A percentile compares a stretch with the other conserved stretches of the same genome.
phyloP scores from a whole-genome alignment of 2,797 vertebrate genomes.

The Gambusia yucatana region DNA sequence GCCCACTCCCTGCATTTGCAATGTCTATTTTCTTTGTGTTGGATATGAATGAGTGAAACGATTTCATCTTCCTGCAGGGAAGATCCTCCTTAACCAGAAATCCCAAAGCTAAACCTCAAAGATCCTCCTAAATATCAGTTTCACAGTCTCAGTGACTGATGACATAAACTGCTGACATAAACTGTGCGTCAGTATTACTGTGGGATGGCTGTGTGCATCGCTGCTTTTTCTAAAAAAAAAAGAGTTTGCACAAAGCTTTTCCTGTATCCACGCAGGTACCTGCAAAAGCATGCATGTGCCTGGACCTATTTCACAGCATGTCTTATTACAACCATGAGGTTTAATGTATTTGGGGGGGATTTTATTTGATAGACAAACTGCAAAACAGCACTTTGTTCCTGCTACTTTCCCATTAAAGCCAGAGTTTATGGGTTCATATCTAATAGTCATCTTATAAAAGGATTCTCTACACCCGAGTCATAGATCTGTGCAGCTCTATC shows the following conservation, averaged over 20 bases:
- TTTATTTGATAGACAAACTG: neutral
- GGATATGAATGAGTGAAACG: neutral
- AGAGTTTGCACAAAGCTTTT: neutral
- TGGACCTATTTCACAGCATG: neutral
- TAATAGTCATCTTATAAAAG: neutral
- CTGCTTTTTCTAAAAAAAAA: neutral
- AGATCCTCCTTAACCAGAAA: slow-evolving; percentile 17
- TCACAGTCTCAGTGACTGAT: neutral
- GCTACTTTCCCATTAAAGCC: neutral
- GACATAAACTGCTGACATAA: slow-evolving; percentile 1
- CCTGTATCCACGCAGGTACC: neutral
- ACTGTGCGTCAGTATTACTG: neutral
- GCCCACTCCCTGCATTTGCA: slow-evolving; percentile 11
- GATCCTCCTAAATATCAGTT: neutral
- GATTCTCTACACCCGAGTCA: neutral
- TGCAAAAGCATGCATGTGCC: neutral
- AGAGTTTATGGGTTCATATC: neutral
- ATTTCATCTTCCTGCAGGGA: neutral
- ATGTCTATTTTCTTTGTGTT: neutral
- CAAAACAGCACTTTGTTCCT: neutral
- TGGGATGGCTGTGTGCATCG: neutral
- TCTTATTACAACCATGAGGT: neutral
- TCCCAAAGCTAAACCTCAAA: slow-evolving; percentile 1
- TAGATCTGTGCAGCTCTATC: neutral
- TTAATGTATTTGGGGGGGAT: neutral